Percentiles rank a stretch among this genome's conserved stretches.
Conservation (phyloP, 2,113 vertebrate genomes). For the Coptodon rendalli region DNA sequence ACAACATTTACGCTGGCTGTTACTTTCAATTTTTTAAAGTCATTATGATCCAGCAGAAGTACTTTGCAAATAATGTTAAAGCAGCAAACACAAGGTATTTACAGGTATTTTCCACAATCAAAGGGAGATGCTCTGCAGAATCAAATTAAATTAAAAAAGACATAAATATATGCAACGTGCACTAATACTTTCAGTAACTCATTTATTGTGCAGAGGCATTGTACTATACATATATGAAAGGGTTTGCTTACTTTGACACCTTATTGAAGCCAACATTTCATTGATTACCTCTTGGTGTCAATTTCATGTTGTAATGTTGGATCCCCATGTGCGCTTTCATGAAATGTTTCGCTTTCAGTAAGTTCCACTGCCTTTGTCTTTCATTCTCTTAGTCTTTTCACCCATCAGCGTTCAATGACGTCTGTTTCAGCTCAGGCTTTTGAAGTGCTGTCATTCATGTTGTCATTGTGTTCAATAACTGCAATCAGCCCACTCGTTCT, state of each 20-base stretch:
- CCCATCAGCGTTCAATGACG: slow-evolving; percentile 33
- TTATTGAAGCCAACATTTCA: not conserved
- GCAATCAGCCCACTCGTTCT: slow-evolving; percentile 49
- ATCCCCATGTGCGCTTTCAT: not conserved
- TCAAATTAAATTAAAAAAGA: not conserved
- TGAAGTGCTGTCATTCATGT: slow-evolving; percentile 48
- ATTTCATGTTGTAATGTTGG: not conserved
- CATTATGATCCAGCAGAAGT: not conserved
- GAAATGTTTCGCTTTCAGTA: not conserved
- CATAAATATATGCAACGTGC: accelerated
- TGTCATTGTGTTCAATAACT: slow-evolving; percentile 45
- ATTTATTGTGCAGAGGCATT: not conserved
- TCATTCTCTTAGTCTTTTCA: not conserved
- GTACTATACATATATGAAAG: not conserved
- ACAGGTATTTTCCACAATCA: not conserved
- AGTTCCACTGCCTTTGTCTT: not conserved
- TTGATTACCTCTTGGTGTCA: not conserved
- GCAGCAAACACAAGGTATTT: not conserved
- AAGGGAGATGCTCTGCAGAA: not conserved
- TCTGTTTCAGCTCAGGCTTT: slow-evolving; percentile 33
- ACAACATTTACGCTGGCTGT: not conserved
- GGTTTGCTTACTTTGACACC: not conserved
- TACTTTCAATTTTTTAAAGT: not conserved
- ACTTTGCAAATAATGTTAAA: not conserved
- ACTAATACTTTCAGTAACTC: not conserved